Percentiles rank a stretch among this genome's conserved stretches.
Evolutionary conservation across 2,888 invertebrate species (phyloP).

Genomic region (Ophion ellenae): DNA sequence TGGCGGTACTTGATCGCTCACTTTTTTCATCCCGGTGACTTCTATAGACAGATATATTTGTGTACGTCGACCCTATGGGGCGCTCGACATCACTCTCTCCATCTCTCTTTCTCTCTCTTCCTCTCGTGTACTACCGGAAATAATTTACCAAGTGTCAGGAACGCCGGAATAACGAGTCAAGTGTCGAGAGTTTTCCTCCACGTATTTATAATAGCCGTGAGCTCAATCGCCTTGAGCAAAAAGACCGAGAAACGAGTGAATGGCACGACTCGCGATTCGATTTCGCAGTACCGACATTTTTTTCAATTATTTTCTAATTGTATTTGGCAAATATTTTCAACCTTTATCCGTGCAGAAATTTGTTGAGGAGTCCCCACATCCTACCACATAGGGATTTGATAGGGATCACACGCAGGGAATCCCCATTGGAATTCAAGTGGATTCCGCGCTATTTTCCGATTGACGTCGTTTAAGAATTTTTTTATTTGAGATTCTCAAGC

Average conservation of each 20-base stretch:
- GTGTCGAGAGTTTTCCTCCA: conserved; percentile 6
- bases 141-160: conserved; percentile 18
- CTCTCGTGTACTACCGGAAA: conserved; percentile 24
- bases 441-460: no score
- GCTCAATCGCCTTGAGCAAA: neutral
- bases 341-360: no score
- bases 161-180: conserved; percentile 31
- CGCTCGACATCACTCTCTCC: conserved; percentile 19
- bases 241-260: neutral
- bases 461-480: no score
- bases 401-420: no score
- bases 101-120: neutral
- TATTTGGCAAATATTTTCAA: no score
- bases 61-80: no score
- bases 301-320: no score
- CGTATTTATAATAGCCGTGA: neutral
- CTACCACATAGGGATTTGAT: no score
- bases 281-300: neutral
- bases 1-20: neutral
- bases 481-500: no score
- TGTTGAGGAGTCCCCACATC: no score
- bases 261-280: neutral
- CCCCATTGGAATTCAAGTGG: no score
- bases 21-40: conserved; percentile 6
- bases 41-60: neutral